Evolutionary conservation across 53 echinoderm and acorn worm species (phyloP).

Genomic region (Arbacia lixula): DNA sequence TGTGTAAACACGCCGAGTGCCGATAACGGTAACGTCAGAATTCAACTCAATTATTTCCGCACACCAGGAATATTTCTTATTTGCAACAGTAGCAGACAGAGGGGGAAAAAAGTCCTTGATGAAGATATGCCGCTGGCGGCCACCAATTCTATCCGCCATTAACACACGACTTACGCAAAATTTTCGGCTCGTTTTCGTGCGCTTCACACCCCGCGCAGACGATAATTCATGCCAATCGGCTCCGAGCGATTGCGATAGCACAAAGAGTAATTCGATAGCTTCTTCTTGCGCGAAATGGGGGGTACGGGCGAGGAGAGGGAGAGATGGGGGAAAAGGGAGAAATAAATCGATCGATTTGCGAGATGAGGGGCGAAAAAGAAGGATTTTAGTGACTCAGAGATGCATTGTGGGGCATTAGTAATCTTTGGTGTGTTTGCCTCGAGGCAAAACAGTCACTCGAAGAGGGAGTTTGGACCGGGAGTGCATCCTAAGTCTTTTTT

Average conservation of each 20-base stretch:
- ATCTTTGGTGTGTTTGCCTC: conserved; percentile 4
- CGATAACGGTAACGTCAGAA: conserved; percentile 29
- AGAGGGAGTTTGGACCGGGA: conserved; percentile 5
- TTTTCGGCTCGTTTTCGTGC: conserved; percentile 49
- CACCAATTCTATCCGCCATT: conserved; percentile 41
- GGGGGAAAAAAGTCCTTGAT: not conserved
- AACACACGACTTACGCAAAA: conserved; percentile 55
- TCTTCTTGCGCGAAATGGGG: conserved; percentile 10
- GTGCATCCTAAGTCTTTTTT: conserved; percentile 19
- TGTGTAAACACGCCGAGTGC: conserved; percentile 26
- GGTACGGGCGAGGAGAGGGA: not conserved
- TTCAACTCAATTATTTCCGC: conserved; percentile 31
- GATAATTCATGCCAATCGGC: conserved; percentile 49
- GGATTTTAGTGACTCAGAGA: conserved; percentile 14
- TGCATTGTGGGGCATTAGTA: conserved; percentile 58
- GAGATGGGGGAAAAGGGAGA: not conserved
- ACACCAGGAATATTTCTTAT: not conserved
- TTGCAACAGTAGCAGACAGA: conserved; percentile 9
- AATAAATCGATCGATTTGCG: conserved; percentile 16
- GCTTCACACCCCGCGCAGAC: conserved; percentile 36
- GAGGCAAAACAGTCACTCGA: conserved; percentile 12
- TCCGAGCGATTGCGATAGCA: conserved; percentile 50
- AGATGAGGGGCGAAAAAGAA: conserved; percentile 5
- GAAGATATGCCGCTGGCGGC: conserved; percentile 6
- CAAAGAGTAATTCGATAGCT: conserved; percentile 60